Conservation (phyloP, 2,888 invertebrate genomes). For the Morinoia aosen region DNA sequence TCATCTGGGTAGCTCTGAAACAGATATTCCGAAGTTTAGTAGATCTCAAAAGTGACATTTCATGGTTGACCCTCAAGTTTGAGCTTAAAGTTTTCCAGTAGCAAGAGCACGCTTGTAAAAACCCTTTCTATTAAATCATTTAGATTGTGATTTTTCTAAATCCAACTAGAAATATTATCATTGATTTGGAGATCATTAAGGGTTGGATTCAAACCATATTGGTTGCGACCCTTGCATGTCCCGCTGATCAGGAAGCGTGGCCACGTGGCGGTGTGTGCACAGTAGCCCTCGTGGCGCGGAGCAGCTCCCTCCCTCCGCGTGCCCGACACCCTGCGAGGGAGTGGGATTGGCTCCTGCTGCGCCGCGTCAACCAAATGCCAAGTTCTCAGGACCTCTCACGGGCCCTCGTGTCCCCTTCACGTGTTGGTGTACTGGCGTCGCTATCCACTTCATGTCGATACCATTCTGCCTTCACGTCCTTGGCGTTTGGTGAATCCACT, state of each 20-base stretch:
- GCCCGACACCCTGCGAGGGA: not conserved
- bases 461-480: not conserved
- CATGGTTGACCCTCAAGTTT: no score
- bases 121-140: not conserved
- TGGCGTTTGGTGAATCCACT: not conserved
- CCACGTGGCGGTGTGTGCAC: not conserved
- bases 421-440: not conserved
- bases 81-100: not conserved
- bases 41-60: no score
- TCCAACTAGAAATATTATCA: not conserved
- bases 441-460: not conserved
- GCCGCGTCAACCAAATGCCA: not conserved
- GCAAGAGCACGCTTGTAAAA: not conserved
- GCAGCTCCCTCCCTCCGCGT: not conserved
- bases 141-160: not conserved
- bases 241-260: not conserved
- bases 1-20: no score
- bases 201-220: not conserved
- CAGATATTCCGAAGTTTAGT: no score
- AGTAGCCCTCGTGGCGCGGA: not conserved
- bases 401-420: not conserved
- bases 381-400: not conserved
- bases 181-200: not conserved
- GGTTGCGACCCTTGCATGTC: not conserved
- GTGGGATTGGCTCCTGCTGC: not conserved